Evolutionary conservation across 2,888 invertebrate species (phyloP).

Genomic region (Ophion ventricosus): DNA sequence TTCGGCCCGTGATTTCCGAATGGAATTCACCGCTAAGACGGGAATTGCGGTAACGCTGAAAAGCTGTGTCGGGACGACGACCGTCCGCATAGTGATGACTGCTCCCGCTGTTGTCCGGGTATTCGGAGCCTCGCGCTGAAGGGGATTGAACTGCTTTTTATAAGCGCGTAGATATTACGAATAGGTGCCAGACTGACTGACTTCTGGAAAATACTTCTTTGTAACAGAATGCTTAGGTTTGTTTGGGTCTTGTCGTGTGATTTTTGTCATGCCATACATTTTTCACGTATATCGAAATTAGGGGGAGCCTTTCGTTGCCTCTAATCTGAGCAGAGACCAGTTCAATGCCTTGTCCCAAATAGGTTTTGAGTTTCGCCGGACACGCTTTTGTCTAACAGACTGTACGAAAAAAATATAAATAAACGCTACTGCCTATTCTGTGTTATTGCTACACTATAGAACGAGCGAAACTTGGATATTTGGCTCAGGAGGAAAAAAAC

Average conservation of each 20-base stretch:
- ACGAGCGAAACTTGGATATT: too few relatives aligned
- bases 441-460: too few relatives aligned
- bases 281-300: background rate
- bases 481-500: conserved; percentile 80
- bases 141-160: conserved; percentile 74
- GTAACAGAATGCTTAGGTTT: background rate
- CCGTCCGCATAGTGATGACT: conserved; percentile 93
- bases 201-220: background rate
- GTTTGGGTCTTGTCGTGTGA: background rate
- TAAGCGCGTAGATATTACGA: conserved; percentile 67
- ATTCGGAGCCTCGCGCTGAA: conserved; percentile 93
- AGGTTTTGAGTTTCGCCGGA: too few relatives aligned
- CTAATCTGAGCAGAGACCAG: too few relatives aligned
- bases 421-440: too few relatives aligned
- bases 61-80: conserved; percentile 93
- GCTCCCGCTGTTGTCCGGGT: conserved; percentile 93
- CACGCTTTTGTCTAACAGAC: too few relatives aligned
- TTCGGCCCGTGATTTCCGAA: conserved; percentile 94
- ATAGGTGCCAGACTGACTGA: conserved; percentile 28
- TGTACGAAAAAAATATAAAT: too few relatives aligned
- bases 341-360: too few relatives aligned
- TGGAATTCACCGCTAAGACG: conserved; percentile 94
- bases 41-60: conserved; percentile 94
- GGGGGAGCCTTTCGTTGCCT: background rate
- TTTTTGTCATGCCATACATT: background rate